These are phyloP conservation scores for Scotopteryx bipunctaria DNA, from an alignment of 2,888 invertebrate species.

Conservation along the genomic window DNA sequence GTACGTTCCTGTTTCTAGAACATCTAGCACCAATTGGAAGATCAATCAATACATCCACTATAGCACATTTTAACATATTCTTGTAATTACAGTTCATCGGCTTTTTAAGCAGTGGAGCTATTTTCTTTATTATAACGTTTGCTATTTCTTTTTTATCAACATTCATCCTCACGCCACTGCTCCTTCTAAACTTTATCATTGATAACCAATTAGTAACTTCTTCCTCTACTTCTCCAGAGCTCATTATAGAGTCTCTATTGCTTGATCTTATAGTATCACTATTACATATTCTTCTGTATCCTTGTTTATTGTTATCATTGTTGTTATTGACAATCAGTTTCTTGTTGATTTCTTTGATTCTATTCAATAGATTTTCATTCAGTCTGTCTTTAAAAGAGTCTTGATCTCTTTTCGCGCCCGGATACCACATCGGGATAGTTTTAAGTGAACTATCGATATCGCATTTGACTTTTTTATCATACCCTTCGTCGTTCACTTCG, in stretches of 20 bases:
- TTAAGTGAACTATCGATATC: slow-evolving; percentile 50
- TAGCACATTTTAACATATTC: slow-evolving; percentile 19
- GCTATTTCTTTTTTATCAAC: slow-evolving; percentile 14
- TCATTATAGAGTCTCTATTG: neutral
- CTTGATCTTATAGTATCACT: neutral
- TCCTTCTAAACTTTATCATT: neutral
- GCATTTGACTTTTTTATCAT: slow-evolving; percentile 41
- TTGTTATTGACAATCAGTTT: slow-evolving; percentile 21
- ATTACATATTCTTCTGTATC: neutral
- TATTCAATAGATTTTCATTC: slow-evolving; percentile 45
- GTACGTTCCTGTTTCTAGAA: neutral
- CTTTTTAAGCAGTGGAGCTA: slow-evolving; percentile 16
- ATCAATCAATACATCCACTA: slow-evolving; percentile 21
- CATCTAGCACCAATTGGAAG: slow-evolving; percentile 15
- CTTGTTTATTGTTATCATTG: neutral
- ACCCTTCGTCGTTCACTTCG: slow-evolving; percentile 29
- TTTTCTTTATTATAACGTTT: slow-evolving; percentile 9
- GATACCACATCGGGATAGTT: slow-evolving; percentile 48
- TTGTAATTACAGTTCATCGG: slow-evolving; percentile 11
- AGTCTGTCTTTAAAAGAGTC: slow-evolving; percentile 39
- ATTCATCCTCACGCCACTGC: neutral
- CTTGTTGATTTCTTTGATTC: slow-evolving; percentile 41
- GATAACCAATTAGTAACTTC: slow-evolving; percentile 15
- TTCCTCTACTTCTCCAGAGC: slow-evolving; percentile 10
- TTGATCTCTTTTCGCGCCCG: slow-evolving; percentile 41